These are phyloP conservation scores for Pseudachorutes palmiensis DNA, from an alignment of 1,140 invertebrate species.

Conservation along the genomic window DNA sequence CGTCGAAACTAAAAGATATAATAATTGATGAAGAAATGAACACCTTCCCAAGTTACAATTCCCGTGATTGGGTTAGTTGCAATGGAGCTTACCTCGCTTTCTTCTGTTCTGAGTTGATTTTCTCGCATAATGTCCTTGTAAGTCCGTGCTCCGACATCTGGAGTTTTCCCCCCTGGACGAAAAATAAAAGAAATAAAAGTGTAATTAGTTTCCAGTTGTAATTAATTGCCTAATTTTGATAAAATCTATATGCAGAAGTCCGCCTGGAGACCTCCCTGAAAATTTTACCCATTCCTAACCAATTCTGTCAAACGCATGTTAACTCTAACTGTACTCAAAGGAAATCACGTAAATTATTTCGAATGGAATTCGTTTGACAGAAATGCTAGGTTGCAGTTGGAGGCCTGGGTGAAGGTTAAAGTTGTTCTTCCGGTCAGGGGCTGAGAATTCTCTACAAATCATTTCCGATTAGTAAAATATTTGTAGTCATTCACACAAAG, in stretches of 20 bases:
- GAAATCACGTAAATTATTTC: too few relatives aligned
- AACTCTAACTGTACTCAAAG: too few relatives aligned
- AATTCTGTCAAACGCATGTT: too few relatives aligned
- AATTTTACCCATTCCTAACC: too few relatives aligned
- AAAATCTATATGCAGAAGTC: neutral
- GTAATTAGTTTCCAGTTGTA: neutral
- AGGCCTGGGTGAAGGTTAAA: slow-evolving; percentile 15
- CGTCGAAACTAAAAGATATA: slow-evolving; percentile 62
- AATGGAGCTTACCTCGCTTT: slow-evolving; percentile 75
- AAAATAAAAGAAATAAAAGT: slow-evolving; percentile 34
- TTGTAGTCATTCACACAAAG: slow-evolving; percentile 34
- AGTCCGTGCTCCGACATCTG: slow-evolving; percentile 84
- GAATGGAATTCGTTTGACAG: slow-evolving; percentile 31
- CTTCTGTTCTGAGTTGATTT: slow-evolving; percentile 76
- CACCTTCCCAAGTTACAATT: too few relatives aligned
- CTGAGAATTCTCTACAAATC: slow-evolving; percentile 31
- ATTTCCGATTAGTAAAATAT: slow-evolving; percentile 36
- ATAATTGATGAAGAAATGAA: slow-evolving; percentile 26
- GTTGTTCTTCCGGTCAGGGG: slow-evolving; percentile 6
- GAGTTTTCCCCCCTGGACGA: slow-evolving; percentile 93
- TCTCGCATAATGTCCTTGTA: slow-evolving; percentile 97
- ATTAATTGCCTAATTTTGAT: slow-evolving; percentile 16
- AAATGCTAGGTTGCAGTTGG: slow-evolving; percentile 4
- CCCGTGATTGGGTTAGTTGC: too few relatives aligned
- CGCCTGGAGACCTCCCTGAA: too few relatives aligned